Conservation (phyloP, 2,113 vertebrate genomes). For the Pica pica region DNA sequence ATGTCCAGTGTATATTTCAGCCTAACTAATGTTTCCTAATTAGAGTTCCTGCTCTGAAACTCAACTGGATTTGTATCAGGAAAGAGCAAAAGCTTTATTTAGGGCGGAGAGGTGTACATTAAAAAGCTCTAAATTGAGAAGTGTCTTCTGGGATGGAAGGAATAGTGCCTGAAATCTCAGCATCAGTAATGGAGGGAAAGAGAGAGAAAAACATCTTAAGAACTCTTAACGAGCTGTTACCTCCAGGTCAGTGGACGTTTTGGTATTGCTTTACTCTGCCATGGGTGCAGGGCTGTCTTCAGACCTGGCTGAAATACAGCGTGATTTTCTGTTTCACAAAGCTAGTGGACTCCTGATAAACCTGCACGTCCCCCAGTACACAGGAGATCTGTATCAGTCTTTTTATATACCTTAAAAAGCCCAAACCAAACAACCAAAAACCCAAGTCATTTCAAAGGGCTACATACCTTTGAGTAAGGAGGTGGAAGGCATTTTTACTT, state of each 20-base stretch:
- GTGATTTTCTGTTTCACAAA: not conserved
- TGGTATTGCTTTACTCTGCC: not conserved
- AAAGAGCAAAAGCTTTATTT: not conserved
- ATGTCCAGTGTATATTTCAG: not conserved
- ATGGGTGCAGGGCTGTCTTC: not conserved
- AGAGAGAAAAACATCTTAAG: not conserved
- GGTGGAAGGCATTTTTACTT: not conserved
- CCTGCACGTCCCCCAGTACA: rapidly evolving
- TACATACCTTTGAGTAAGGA: not conserved
- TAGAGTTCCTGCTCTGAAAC: not conserved
- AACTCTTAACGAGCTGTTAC: not conserved
- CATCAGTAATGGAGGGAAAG: not conserved
- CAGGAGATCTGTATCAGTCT: not conserved
- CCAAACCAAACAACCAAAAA: not conserved
- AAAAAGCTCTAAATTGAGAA: not conserved
- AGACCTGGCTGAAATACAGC: not conserved
- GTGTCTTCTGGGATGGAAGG: not conserved
- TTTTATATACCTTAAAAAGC: not conserved
- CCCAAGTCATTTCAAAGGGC: not conserved
- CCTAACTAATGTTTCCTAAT: not conserved
- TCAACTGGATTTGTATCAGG: not conserved
- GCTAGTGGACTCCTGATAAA: not conserved
- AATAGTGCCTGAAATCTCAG: not conserved
- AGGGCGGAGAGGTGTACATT: not conserved
- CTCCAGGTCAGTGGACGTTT: not conserved